phyloP scores from a whole-genome alignment of 2,888 invertebrate genomes.

The Platycheirus rosarum region DNA sequence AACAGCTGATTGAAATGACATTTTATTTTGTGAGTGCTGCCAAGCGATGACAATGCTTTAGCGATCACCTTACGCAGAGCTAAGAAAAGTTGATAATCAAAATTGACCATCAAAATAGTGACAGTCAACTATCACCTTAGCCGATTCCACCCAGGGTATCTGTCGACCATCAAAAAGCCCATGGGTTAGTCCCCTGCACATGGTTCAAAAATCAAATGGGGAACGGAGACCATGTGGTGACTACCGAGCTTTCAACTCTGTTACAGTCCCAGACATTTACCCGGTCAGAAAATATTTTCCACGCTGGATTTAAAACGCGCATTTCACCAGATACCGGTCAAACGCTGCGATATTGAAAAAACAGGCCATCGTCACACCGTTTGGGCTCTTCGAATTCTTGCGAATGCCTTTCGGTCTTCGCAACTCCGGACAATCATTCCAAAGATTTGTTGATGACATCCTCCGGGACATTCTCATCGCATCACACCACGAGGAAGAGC shows the following conservation, averaged over 20 bases:
- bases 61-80: no score
- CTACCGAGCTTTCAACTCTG: constrained; percentile 18
- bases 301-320: constrained; percentile 18
- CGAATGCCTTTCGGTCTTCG: constrained; percentile 78
- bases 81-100: no score
- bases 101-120: no score
- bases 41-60: no score
- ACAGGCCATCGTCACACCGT: constrained; percentile 77
- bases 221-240: constrained; percentile 25
- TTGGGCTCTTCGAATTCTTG: constrained; percentile 78
- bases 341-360: constrained; percentile 24
- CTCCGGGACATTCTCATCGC: constrained; percentile 48
- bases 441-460: constrained; percentile 77
- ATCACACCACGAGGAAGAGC: background rate
- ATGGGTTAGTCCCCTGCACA: constrained; percentile 12
- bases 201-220: background rate
- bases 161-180: constrained; percentile 35
- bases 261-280: constrained; percentile 77
- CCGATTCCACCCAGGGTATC: no score
- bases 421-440: constrained; percentile 78
- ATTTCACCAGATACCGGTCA: constrained; percentile 24
- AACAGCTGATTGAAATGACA: no score
- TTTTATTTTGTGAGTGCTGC: no score
- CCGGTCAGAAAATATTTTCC: constrained; percentile 70
- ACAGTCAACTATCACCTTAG: no score